Conservation (phyloP, 2,888 invertebrate genomes). For the Drosophila affinis region DNA sequence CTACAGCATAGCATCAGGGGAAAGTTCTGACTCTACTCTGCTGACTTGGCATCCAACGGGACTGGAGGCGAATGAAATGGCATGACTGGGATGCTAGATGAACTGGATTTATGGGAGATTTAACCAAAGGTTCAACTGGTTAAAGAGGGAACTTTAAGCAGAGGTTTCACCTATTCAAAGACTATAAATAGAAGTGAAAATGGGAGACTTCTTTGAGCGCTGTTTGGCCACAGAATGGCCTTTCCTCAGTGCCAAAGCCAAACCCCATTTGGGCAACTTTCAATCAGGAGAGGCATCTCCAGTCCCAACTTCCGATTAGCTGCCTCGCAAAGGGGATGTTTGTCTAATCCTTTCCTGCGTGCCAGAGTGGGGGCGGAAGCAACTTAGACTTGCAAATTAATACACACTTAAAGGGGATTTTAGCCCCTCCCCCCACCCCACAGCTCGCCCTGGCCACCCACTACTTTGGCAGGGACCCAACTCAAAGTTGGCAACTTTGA, state of each 20-base stretch:
- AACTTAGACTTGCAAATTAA: slow-evolving; percentile 77
- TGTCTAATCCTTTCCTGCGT: slow-evolving; percentile 67
- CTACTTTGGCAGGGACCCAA: slow-evolving; percentile 25
- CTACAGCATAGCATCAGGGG: slow-evolving; percentile 16
- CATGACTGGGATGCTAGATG: slow-evolving; percentile 35
- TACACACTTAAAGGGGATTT: slow-evolving; percentile 74
- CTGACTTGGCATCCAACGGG: slow-evolving; percentile 48
- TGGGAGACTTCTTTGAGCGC: no score
- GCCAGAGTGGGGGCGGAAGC: slow-evolving; percentile 3
- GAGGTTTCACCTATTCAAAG: no score
- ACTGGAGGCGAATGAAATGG: no score
- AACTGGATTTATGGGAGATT: slow-evolving; percentile 63
- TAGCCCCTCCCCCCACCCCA: slow-evolving; percentile 26
- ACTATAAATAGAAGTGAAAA: no score
- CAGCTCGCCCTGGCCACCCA: background rate
- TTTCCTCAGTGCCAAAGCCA: background rate
- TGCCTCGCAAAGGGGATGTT: slow-evolving; percentile 61
- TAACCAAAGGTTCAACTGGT: slow-evolving; percentile 46
- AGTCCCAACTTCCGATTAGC: slow-evolving; percentile 53
- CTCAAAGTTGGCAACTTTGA: slow-evolving; percentile 73
- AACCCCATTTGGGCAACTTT: slow-evolving; percentile 1
- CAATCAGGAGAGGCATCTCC: slow-evolving; percentile 4
- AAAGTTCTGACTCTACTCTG: slow-evolving; percentile 34
- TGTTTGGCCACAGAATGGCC: background rate
- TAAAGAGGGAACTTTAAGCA: slow-evolving; percentile 17